Base-by-base conservation (phyloP, 2,888 invertebrate genomes). In the Neocrepidodera transversa region DNA sequence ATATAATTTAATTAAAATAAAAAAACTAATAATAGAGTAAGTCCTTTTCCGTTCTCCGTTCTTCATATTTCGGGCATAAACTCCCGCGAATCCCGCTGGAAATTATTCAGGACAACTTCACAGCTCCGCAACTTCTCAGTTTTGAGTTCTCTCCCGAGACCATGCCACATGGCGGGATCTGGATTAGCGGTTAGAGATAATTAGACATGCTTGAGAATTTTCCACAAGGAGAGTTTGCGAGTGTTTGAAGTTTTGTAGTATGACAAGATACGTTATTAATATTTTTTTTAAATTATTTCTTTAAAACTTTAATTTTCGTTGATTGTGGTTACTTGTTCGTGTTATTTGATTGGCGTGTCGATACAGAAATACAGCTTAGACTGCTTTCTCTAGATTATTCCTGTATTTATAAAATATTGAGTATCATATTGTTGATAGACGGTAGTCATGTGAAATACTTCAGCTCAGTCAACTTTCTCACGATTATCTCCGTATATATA, bases 181-280 rank as follows among this genome's bases (percentile, higher is more conserved):
- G 43, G 53, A 63, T 59, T 63, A 60, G 62, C 50, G 62, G 62
- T 59, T 49, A 52, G 54, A 59, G 59, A 59, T 59, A 63, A 63
- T 60, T 63, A 59, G 57, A 60, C 42, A 52, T 56, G 52, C 56
- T 52, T 52, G 40, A 51, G 52, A 51, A 48, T 56, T 56, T 48
- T 54, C 23, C 17, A 38, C 2, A 7, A 38, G 38, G 38, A 38
- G 38, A 38, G 38, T 2, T 38, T n/a, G 5, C 4, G 32, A 13
- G 32, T 32, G 10, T 28, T 32, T 32, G 11, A 13, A 32, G 32
- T 32, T 32, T 32, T 32, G 13, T 32, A 2, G 38, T 2, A 8
- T 11, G 38, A 38, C 38, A 38, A 17, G 38, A 17, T 17, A 10
- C 17, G 10, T 8, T 38, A 38, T 38, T 38, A 17, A 38, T 13